Conservation (phyloP, 2,888 invertebrate genomes). For the Oscheius onirici region DNA sequence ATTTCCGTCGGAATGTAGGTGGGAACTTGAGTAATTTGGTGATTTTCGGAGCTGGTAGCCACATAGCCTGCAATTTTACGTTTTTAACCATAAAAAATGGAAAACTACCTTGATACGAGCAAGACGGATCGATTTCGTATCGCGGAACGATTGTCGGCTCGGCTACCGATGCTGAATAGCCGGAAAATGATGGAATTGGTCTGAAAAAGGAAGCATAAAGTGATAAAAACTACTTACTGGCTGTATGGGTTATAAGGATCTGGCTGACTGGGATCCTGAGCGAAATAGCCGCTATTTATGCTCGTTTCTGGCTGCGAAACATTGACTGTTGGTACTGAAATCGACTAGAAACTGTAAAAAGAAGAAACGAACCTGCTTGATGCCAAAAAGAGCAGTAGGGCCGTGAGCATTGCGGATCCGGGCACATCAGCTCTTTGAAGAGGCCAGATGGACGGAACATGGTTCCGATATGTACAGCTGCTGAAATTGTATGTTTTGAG, state of each 20-base stretch:
- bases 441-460: conserved; percentile 30
- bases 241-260: conserved; percentile 11
- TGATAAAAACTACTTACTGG: neutral
- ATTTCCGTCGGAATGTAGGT: neutral
- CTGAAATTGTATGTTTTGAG: too few relatives aligned
- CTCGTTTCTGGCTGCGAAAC: neutral
- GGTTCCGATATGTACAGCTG: neutral
- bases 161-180: conserved; percentile 8
- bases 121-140: neutral
- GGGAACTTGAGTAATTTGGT: neutral
- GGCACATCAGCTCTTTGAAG: conserved; percentile 31
- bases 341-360: neutral
- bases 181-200: conserved; percentile 2
- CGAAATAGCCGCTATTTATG: too few relatives aligned
- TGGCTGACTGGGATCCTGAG: neutral
- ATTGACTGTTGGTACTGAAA: neutral
- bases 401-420: conserved; percentile 5
- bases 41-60: neutral
- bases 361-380: conserved; percentile 11
- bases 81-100: neutral
- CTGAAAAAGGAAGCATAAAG: neutral
- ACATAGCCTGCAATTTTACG: conserved; percentile 3
- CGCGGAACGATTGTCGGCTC: neutral
- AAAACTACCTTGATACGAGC: neutral
- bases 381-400: conserved; percentile 33